phyloP scores from a whole-genome alignment of 92 coral and sea anemone genomes.

The Porites divaricata region DNA sequence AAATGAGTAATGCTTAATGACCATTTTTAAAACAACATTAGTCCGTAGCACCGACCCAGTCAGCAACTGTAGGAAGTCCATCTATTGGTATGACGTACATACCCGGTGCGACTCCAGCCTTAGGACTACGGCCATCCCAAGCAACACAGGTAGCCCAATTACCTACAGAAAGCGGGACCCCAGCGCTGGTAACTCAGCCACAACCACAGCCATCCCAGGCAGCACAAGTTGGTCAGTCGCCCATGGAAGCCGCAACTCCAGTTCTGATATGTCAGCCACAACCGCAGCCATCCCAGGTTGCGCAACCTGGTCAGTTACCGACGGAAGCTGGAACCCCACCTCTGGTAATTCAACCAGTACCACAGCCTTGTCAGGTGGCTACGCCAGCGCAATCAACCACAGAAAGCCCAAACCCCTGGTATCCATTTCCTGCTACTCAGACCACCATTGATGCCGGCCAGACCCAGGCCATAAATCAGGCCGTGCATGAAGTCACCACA shows the following conservation, averaged over 20 bases:
- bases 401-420: conserved; percentile 15
- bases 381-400: conserved; percentile 19
- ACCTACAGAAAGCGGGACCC: too few species aligned
- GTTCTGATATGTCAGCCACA: too few species aligned
- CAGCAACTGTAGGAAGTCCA: conserved; percentile 3
- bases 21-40: background rate
- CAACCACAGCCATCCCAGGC: background rate
- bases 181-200: too few species aligned
- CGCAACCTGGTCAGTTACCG: too few species aligned
- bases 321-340: conserved; percentile 10
- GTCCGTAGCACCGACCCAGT: conserved; percentile 24
- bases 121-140: background rate
- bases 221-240: too few species aligned
- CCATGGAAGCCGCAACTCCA: too few species aligned
- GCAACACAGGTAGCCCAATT: too few species aligned
- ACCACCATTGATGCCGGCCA: conserved; percentile 36
- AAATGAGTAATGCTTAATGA: background rate
- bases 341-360: conserved; percentile 7
- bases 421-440: conserved; percentile 30
- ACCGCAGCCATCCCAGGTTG: too few species aligned
- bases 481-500: conserved; percentile 39
- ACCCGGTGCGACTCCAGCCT: conserved; percentile 8
- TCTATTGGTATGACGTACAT: background rate
- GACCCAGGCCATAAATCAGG: conserved; percentile 46
- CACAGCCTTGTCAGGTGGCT: conserved; percentile 21